phyloP scores from a whole-genome alignment of 2,888 invertebrate species.

The Synergus itoensis region DNA sequence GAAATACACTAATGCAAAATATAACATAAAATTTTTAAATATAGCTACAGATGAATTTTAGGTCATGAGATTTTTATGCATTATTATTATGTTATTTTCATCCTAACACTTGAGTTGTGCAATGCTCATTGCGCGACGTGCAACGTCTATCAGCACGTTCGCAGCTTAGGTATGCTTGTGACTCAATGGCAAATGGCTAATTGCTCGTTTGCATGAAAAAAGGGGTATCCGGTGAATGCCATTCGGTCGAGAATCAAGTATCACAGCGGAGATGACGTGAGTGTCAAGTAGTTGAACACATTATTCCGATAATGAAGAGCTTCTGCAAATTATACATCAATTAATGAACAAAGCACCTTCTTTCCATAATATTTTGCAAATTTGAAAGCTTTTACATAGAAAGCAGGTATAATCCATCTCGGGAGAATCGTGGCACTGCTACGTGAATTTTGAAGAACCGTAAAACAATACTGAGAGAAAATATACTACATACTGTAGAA shows the following conservation, averaged over 20 bases:
- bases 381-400: too few relatives aligned
- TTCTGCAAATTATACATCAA: too few relatives aligned
- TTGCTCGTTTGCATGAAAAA: conserved; percentile 48
- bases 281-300: conserved; percentile 4
- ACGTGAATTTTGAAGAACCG: too few relatives aligned
- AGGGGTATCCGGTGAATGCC: conserved; percentile 44
- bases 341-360: too few relatives aligned
- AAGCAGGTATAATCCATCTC: too few relatives aligned
- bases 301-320: too few relatives aligned
- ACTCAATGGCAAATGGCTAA: conserved; percentile 31
- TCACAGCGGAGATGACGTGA: conserved; percentile 15
- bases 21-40: too few relatives aligned
- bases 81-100: neutral
- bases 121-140: conserved; percentile 33
- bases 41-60: too few relatives aligned
- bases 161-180: conserved; percentile 43
- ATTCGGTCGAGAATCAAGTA: conserved; percentile 32
- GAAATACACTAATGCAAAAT: too few relatives aligned
- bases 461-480: neutral
- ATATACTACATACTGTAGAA: neutral
- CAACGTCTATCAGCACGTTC: conserved; percentile 40
- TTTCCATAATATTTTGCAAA: too few relatives aligned
- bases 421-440: too few relatives aligned
- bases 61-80: too few relatives aligned
- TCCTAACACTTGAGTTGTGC: conserved; percentile 13